phyloP scores from a whole-genome alignment of 2,888 invertebrate genomes.

The Arctia plantaginis region DNA sequence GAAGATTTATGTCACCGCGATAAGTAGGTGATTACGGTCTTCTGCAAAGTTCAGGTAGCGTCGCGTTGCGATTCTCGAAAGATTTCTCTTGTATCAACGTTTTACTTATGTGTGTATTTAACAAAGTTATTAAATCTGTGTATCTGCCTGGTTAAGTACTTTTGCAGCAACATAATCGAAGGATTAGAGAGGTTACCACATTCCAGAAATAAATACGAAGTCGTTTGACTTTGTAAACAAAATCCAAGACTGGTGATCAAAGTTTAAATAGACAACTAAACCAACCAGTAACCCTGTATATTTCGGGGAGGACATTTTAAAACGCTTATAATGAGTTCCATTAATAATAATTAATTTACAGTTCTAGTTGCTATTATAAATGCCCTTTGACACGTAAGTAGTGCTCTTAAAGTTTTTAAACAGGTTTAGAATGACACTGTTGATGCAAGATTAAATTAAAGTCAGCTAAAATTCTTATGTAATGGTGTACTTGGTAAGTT shows the following conservation, averaged over 20 bases:
- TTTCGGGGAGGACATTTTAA: neutral
- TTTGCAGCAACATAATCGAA: too few relatives aligned
- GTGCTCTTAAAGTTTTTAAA: conserved; percentile 12
- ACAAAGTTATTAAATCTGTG: too few relatives aligned
- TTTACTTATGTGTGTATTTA: too few relatives aligned
- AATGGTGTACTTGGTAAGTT: conserved; percentile 30
- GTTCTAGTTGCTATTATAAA: neutral
- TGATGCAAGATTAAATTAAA: conserved; percentile 23
- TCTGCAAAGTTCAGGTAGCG: too few relatives aligned
- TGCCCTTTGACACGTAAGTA: conserved; percentile 4
- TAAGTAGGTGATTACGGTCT: too few relatives aligned
- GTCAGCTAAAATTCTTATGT: conserved; percentile 23
- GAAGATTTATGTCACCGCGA: too few relatives aligned
- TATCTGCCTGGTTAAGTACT: too few relatives aligned
- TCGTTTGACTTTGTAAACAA: neutral
- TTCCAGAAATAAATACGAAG: too few relatives aligned
- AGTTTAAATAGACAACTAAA: neutral
- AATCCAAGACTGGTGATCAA: neutral
- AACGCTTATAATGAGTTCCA: neutral
- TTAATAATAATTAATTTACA: neutral
- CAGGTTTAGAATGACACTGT: conserved; percentile 6
- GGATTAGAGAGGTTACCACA: too few relatives aligned
- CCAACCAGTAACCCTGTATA: too few relatives aligned
- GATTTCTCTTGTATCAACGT: too few relatives aligned
- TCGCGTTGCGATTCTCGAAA: too few relatives aligned